Evolutionary conservation across 92 coral and sea anemone species (phyloP).

Genomic region (Parazoanthus atlanticus): DNA sequence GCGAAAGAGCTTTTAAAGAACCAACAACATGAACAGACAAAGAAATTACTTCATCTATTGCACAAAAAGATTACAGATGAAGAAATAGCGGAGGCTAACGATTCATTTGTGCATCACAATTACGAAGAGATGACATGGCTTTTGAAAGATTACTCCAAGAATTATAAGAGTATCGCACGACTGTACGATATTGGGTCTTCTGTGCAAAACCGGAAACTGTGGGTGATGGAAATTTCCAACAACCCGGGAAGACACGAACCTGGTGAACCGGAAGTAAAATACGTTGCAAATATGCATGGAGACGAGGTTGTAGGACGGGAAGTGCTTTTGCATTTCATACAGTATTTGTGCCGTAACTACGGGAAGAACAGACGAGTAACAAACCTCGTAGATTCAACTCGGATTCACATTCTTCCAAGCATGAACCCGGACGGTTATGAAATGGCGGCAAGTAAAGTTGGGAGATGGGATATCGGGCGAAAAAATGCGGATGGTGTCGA

Average conservation of each 20-base stretch:
- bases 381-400: slow-evolving; percentile 70
- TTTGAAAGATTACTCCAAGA: slow-evolving; percentile 81
- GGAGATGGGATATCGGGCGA: slow-evolving; percentile 60
- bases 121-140: slow-evolving; percentile 99
- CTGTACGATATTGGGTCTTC: slow-evolving; percentile 90
- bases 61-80: slow-evolving; percentile 30
- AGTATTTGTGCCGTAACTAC: slow-evolving; percentile 85
- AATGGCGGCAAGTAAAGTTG: slow-evolving; percentile 74
- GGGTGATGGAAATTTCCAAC: slow-evolving; percentile 94
- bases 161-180: slow-evolving; percentile 71
- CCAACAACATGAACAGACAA: slow-evolving; percentile 40
- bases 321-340: slow-evolving; percentile 78
- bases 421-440: slow-evolving; percentile 99
- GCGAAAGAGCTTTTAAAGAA: slow-evolving; percentile 48
- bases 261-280: slow-evolving; percentile 85
- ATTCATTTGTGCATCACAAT: slow-evolving; percentile 88
- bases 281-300: slow-evolving; percentile 93
- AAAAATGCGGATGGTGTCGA: slow-evolving; percentile 90
- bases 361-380: slow-evolving; percentile 67
- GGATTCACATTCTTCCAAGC: slow-evolving; percentile 92
- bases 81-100: slow-evolving; percentile 63
- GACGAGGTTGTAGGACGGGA: slow-evolving; percentile 92
- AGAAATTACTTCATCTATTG: slow-evolving; percentile 27
- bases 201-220: slow-evolving; percentile 92
- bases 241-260: slow-evolving; percentile 88